These are phyloP conservation scores for Grus americana DNA, from an alignment of 2,113 vertebrate genomes.

Conservation along the genomic window DNA sequence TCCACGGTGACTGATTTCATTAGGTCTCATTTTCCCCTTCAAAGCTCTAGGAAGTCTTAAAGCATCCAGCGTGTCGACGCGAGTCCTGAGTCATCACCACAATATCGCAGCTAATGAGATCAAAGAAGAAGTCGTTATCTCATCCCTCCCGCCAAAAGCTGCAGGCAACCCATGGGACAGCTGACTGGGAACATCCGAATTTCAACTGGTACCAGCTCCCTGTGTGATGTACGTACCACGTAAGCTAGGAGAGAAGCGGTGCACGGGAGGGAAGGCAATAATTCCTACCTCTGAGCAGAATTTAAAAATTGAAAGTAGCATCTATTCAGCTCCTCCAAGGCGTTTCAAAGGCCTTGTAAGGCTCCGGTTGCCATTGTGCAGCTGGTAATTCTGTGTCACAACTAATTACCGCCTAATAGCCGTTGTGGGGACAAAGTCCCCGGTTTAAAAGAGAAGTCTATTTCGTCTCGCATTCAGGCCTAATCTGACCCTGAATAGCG, in stretches of 20 bases:
- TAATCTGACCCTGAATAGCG: constrained; percentile 77
- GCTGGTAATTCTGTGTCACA: constrained; percentile 89
- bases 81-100: background rate
- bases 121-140: background rate
- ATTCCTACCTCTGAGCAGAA: background rate
- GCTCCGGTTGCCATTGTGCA: constrained; percentile 82
- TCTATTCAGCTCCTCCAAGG: constrained; percentile 88
- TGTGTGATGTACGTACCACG: background rate
- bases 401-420: constrained; percentile 95
- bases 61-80: background rate
- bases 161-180: accelerated
- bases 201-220: background rate
- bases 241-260: background rate
- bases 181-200: background rate
- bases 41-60: background rate
- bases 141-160: background rate
- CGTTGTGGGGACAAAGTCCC: constrained; percentile 82
- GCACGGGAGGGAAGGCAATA: background rate
- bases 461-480: constrained; percentile 69
- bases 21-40: background rate
- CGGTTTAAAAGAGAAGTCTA: constrained; percentile 71
- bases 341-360: constrained; percentile 86
- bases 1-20: background rate
- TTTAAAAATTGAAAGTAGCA: constrained; percentile 72
- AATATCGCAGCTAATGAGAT: background rate